Evolutionary conservation across 2,888 invertebrate genomes (phyloP).

Genomic region (Hedychridium roseum): DNA sequence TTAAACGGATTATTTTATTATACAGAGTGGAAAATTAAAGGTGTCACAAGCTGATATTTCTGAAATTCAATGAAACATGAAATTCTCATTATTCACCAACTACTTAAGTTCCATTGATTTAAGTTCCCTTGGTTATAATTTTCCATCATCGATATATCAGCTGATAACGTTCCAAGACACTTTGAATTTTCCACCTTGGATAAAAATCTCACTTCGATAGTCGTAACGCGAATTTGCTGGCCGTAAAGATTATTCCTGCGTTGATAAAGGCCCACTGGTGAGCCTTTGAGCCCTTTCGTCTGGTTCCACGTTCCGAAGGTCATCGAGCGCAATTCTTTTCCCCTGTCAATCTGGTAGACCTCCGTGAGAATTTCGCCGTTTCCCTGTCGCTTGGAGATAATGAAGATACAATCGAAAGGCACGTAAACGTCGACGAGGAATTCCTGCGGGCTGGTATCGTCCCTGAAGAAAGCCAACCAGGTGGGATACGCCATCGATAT

Average conservation of each 20-base stretch:
- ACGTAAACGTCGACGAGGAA: conserved; percentile 51
- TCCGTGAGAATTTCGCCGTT: conserved; percentile 46
- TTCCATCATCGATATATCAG: too few relatives aligned
- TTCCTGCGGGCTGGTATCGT: conserved; percentile 39
- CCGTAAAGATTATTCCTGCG: conserved; percentile 53
- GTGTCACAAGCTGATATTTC: too few relatives aligned
- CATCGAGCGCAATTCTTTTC: conserved; percentile 33
- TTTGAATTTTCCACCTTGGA: too few relatives aligned
- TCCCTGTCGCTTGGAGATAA: conserved; percentile 36
- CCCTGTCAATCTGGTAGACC: conserved; percentile 49
- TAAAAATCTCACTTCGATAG: conserved; percentile 44
- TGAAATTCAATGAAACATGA: too few relatives aligned
- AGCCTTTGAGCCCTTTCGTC: conserved; percentile 34
- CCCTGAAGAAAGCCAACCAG: conserved; percentile 54
- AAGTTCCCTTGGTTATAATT: too few relatives aligned
- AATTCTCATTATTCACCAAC: too few relatives aligned
- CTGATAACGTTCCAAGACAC: too few relatives aligned
- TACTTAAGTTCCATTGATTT: too few relatives aligned
- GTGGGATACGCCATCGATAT: conserved; percentile 59
- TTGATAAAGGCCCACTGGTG: conserved; percentile 47
- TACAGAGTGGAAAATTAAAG: too few relatives aligned
- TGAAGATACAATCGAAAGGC: conserved; percentile 54
- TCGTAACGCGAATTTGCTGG: conserved; percentile 46
- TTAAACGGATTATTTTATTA: too few relatives aligned
- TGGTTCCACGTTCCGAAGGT: conserved; percentile 48